Percentiles rank a stretch among this genome's conserved stretches.
Evolutionary conservation across 2,888 invertebrate genomes (phyloP).

Genomic region (Gerosis bhagava): DNA sequence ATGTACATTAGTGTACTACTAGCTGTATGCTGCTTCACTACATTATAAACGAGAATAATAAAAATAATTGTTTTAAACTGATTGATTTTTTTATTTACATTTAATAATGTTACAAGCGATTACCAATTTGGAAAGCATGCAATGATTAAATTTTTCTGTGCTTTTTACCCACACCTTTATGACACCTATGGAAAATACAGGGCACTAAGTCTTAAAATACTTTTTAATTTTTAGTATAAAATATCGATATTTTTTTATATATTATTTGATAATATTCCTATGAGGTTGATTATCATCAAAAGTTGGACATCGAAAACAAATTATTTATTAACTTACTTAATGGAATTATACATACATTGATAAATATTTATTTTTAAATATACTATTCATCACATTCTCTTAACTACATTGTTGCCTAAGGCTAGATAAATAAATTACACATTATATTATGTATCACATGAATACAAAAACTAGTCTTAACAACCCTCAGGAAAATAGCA

Average conservation of each 20-base stretch:
- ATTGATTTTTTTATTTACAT: slow-evolving; percentile 36
- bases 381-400: slow-evolving; percentile 47
- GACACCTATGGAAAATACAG: too few species aligned
- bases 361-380: slow-evolving; percentile 40
- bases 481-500: too few species aligned
- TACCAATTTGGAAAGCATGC: slow-evolving; percentile 16
- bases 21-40: slow-evolving; percentile 72
- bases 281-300: slow-evolving; percentile 16
- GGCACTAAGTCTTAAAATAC: too few species aligned
- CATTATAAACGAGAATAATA: slow-evolving; percentile 75
- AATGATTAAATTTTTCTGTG: slow-evolving; percentile 1
- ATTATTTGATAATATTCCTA: too few species aligned
- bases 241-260: too few species aligned
- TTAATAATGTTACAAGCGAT: slow-evolving; percentile 6
- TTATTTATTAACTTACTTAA: slow-evolving; percentile 52
- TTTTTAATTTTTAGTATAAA: too few species aligned
- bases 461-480: slow-evolving; percentile 36
- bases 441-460: slow-evolving; percentile 46
- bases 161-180: too few species aligned
- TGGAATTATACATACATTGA: slow-evolving; percentile 59
- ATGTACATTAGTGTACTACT: slow-evolving; percentile 70
- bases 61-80: slow-evolving; percentile 70
- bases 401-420: slow-evolving; percentile 59
- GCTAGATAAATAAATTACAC: slow-evolving; percentile 59
- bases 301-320: slow-evolving; percentile 43